These are phyloP conservation scores for Anoplophora glabripennis DNA, from an alignment of 1,140 invertebrate genomes.

Conservation along the genomic window DNA sequence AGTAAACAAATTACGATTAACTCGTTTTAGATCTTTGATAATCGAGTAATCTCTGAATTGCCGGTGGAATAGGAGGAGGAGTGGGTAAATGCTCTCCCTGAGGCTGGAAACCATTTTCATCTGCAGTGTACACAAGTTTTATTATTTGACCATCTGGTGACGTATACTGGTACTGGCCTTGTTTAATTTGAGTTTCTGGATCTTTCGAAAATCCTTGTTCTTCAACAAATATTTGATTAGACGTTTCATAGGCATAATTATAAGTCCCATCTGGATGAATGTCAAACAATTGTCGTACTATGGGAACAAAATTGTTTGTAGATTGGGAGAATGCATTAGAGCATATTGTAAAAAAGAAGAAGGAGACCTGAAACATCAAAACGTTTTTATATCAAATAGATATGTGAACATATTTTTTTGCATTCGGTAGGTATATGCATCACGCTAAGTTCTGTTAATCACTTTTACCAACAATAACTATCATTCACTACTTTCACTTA, in stretches of 20 bases:
- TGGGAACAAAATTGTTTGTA: slow-evolving; percentile 35
- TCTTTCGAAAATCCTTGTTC: slow-evolving; percentile 54
- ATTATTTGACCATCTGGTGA: slow-evolving; percentile 58
- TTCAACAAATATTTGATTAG: slow-evolving; percentile 57
- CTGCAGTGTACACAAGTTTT: slow-evolving; percentile 50
- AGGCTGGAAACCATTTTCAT: slow-evolving; percentile 29
- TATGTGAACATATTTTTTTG: no score
- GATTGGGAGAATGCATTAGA: no score
- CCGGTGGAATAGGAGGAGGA: slow-evolving; percentile 13
- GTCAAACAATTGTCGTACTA: slow-evolving; percentile 49
- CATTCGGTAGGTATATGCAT: no score
- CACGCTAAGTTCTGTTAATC: no score
- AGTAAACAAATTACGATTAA: no score
- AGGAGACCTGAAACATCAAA: no score
- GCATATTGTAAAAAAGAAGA: no score
- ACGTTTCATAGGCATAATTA: slow-evolving; percentile 57
- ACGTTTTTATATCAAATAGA: no score
- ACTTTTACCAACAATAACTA: no score
- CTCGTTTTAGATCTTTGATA: not conserved
- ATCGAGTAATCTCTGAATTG: slow-evolving; percentile 41
- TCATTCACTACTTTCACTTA: no score
- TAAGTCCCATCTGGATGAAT: slow-evolving; percentile 55
- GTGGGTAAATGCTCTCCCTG: slow-evolving; percentile 24
- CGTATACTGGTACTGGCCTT: slow-evolving; percentile 32
- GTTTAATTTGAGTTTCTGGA: slow-evolving; percentile 40